Percentiles rank a stretch among this genome's conserved stretches.
These are phyloP conservation scores for Tetragonula carbonaria DNA, from an alignment of 2,888 invertebrate genomes.

Conservation along the genomic window DNA sequence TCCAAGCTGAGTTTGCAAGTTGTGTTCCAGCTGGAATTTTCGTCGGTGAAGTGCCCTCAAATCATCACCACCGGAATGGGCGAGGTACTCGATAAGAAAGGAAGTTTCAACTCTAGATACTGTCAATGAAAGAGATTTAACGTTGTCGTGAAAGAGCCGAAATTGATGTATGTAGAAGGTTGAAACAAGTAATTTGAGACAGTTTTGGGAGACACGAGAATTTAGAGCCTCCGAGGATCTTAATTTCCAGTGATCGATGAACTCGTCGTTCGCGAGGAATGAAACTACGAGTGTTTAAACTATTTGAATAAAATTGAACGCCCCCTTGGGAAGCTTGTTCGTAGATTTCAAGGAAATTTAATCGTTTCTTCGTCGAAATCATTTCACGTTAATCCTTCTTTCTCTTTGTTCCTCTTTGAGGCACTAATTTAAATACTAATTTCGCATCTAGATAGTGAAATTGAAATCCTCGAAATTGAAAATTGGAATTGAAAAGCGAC, in stretches of 20 bases:
- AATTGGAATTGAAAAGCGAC: too few relatives aligned
- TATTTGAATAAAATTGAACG: background rate
- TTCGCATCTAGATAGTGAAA: too few relatives aligned
- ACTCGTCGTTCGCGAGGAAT: too few relatives aligned
- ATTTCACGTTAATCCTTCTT: too few relatives aligned
- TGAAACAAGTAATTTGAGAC: background rate
- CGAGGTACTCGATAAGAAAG: background rate
- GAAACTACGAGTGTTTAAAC: background rate
- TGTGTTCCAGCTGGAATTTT: background rate
- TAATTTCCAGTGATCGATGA: too few relatives aligned
- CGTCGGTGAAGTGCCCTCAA: slow-evolving; percentile 1
- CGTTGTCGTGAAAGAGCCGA: background rate
- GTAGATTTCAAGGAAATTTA: too few relatives aligned
- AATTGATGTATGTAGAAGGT: background rate
- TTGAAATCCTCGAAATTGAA: too few relatives aligned
- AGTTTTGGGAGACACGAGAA: background rate
- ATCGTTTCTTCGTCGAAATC: too few relatives aligned
- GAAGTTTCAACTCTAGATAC: slow-evolving; percentile 2
- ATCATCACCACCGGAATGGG: slow-evolving; percentile 8
- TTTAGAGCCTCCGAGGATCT: background rate
- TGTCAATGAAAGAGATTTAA: background rate
- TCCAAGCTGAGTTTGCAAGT: slow-evolving; percentile 34
- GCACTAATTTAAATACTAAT: too few relatives aligned
- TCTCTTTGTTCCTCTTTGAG: too few relatives aligned
- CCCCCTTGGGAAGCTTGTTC: too few relatives aligned